Evolutionary conservation across 2,888 invertebrate species (phyloP).

Genomic region (Lacanobia oleracea): DNA sequence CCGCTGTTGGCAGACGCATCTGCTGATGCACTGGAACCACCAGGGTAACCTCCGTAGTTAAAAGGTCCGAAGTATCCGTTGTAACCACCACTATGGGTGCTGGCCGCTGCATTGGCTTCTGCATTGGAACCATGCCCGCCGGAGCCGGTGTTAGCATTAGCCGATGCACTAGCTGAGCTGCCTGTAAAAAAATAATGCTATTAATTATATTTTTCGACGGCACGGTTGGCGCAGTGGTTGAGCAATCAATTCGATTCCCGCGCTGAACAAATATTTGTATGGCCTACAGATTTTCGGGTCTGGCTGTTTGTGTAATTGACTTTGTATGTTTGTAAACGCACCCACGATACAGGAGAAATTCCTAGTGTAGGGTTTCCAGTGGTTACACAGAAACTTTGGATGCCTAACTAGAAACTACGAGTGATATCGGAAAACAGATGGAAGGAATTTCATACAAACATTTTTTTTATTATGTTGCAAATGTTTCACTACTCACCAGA

Average conservation of each 20-base stretch:
- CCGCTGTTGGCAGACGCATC: slow-evolving; percentile 38
- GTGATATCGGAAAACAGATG: background rate
- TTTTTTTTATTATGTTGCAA: background rate
- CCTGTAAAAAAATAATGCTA: slow-evolving; percentile 11
- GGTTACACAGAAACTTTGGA: background rate
- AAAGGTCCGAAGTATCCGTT: slow-evolving; percentile 33
- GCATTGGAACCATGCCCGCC: slow-evolving; percentile 16
- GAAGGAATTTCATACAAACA: slow-evolving; percentile 1
- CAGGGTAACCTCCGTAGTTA: slow-evolving; percentile 30
- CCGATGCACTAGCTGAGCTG: slow-evolving; percentile 29
- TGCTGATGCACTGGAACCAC: slow-evolving; percentile 49
- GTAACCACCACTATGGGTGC: slow-evolving; percentile 16
- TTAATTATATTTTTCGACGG: background rate
- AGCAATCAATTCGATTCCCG: too few species aligned
- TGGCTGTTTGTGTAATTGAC: too few species aligned
- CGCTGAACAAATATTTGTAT: too few species aligned
- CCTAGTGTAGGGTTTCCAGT: too few species aligned
- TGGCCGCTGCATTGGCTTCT: slow-evolving; percentile 40
- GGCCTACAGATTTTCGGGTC: too few species aligned
- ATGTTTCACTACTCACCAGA: slow-evolving; percentile 16
- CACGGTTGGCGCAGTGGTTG: too few species aligned
- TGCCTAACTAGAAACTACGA: too few species aligned
- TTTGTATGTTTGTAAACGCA: too few species aligned
- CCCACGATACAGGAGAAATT: too few species aligned
- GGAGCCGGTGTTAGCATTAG: slow-evolving; percentile 20